phyloP scores from a whole-genome alignment of 53 echinoderm and acorn worm genomes.

The Zoroaster sp. region DNA sequence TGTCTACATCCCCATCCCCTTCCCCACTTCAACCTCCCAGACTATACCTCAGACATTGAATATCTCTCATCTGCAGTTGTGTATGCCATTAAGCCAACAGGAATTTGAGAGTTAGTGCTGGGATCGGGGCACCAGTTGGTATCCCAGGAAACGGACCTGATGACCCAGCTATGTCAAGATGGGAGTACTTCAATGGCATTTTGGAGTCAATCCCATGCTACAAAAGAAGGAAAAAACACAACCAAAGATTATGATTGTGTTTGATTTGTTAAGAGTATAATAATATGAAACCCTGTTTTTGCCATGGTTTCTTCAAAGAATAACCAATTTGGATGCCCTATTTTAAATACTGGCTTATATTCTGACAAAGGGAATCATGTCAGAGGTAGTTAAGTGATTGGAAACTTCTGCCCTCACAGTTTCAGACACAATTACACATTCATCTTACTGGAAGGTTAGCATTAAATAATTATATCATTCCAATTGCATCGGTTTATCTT shows the following conservation, averaged over 20 bases:
- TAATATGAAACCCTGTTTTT: neutral
- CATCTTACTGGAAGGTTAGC: too few species aligned
- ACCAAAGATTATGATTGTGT: neutral
- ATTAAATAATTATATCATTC: too few species aligned
- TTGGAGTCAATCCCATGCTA: slow-evolving; percentile 88
- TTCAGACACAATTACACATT: too few species aligned
- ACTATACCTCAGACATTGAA: neutral
- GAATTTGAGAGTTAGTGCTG: slow-evolving; percentile 74
- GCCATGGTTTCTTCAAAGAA: too few species aligned
- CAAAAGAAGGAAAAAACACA: neutral
- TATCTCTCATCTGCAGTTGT: neutral
- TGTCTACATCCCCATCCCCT: too few species aligned
- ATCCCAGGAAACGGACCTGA: slow-evolving; percentile 96
- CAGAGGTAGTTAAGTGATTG: too few species aligned
- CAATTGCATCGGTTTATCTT: too few species aligned
- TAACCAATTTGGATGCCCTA: too few species aligned
- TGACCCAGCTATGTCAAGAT: slow-evolving; percentile 94
- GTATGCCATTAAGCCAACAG: slow-evolving; percentile 36
- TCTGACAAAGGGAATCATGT: too few species aligned
- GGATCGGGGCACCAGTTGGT: slow-evolving; percentile 89
- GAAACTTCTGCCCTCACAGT: too few species aligned
- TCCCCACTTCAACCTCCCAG: too few species aligned
- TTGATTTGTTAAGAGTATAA: neutral
- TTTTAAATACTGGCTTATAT: too few species aligned
- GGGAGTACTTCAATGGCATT: slow-evolving; percentile 74